Evolutionary conservation across 1,140 invertebrate genomes (phyloP).

Genomic region (Harlomillsia oculata): DNA sequence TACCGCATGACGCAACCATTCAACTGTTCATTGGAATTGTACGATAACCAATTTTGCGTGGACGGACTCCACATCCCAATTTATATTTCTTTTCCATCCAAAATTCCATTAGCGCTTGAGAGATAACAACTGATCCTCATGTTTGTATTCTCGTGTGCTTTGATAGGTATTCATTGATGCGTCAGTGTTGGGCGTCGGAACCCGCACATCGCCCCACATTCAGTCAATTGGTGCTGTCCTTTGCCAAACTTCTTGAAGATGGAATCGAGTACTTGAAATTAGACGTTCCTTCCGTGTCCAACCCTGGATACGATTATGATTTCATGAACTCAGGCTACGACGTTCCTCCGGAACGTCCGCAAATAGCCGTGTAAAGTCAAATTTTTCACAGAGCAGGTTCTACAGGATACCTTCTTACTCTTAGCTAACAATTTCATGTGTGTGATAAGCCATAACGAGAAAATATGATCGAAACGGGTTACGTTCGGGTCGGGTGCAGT

Average conservation of each 20-base stretch:
- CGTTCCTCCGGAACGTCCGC: not conserved
- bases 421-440: too few relatives aligned
- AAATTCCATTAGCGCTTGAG: too few relatives aligned
- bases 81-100: too few relatives aligned
- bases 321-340: constrained; percentile 9
- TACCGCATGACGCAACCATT: constrained; percentile 73
- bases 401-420: too few relatives aligned
- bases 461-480: too few relatives aligned
- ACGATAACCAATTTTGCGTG: constrained; percentile 40
- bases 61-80: not conserved
- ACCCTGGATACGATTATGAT: constrained; percentile 45
- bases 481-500: too few relatives aligned
- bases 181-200: constrained; percentile 47
- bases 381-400: too few relatives aligned
- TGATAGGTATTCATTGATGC: constrained; percentile 48
- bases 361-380: not conserved
- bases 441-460: too few relatives aligned
- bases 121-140: too few relatives aligned
- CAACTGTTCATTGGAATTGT: constrained; percentile 72
- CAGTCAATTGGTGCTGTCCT: constrained; percentile 38
- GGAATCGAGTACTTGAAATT: constrained; percentile 61
- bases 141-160: too few relatives aligned
- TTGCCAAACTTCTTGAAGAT: constrained; percentile 54
- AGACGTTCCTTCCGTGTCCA: constrained; percentile 50
- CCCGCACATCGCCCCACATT: constrained; percentile 48